Conservation (phyloP, 1,140 invertebrate genomes). For the Radopholus similis region DNA sequence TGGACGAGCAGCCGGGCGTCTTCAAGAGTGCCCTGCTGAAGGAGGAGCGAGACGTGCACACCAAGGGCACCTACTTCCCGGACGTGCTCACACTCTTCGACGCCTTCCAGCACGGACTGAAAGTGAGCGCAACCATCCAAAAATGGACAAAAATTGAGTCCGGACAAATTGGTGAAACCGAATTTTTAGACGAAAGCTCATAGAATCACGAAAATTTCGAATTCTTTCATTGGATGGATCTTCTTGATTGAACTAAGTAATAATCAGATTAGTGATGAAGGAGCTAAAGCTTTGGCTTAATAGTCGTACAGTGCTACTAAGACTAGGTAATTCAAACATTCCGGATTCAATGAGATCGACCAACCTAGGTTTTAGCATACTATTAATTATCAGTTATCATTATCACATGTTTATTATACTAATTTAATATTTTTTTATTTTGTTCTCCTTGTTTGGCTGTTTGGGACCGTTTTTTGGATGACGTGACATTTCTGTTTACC, state of each 20-base stretch:
- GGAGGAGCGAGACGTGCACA: slow-evolving; percentile 20
- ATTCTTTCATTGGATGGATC: slow-evolving; percentile 10
- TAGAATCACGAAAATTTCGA: neutral
- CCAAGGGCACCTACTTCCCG: slow-evolving; percentile 40
- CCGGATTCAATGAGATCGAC: too few relatives aligned
- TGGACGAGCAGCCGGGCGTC: slow-evolving; percentile 28
- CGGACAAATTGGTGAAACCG: neutral
- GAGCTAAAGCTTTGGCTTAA: too few relatives aligned
- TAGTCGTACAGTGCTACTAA: too few relatives aligned
- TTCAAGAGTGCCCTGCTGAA: slow-evolving; percentile 46
- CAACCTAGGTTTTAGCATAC: too few relatives aligned
- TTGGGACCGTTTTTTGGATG: too few relatives aligned
- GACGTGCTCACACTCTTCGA: slow-evolving; percentile 85
- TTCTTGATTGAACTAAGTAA: slow-evolving; percentile 13
- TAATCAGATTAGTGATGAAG: too few relatives aligned
- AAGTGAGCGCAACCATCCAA: slow-evolving; percentile 89
- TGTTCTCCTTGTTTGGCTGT: too few relatives aligned
- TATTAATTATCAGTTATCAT: too few relatives aligned
- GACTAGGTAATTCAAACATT: too few relatives aligned
- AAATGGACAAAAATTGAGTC: slow-evolving; percentile 61
- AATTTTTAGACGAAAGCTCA: neutral
- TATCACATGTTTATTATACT: too few relatives aligned
- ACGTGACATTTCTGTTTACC: too few relatives aligned
- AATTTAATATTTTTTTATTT: too few relatives aligned
- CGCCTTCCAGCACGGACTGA: slow-evolving; percentile 80